Percentiles rank a stretch among this genome's conserved stretches.
Evolutionary conservation across 2,797 vertebrate species (phyloP).

Genomic region (Enteromius afrohamiltoni): DNA sequence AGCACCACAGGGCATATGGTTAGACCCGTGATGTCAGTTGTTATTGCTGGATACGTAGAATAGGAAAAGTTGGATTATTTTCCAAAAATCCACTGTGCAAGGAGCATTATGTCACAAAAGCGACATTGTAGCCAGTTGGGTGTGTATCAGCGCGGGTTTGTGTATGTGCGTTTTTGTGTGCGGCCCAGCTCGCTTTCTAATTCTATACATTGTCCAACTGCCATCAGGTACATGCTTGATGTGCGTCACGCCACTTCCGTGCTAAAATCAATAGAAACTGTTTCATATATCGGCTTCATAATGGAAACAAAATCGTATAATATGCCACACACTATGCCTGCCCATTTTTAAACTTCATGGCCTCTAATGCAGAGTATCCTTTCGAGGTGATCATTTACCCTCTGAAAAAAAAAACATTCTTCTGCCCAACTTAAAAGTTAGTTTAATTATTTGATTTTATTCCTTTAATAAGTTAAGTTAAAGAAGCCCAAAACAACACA

Average conservation of each 20-base stretch:
- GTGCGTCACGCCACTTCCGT: conserved; percentile 66
- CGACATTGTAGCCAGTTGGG: conserved; percentile 76
- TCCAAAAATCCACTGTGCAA: conserved; percentile 74
- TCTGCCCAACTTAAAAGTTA: background rate
- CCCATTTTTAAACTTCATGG: conserved; percentile 1
- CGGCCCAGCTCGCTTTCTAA: conserved; percentile 44
- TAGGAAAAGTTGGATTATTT: conserved; percentile 80
- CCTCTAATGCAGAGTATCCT: background rate
- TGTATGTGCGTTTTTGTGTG: conserved; percentile 43
- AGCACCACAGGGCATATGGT: conserved; percentile 76
- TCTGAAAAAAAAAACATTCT: background rate
- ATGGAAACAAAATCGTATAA: conserved; percentile 49
- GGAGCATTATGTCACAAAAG: conserved; percentile 83
- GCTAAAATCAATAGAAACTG: conserved; percentile 71
- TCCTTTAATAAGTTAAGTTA: background rate
- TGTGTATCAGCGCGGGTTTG: conserved; percentile 63
- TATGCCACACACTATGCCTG: conserved; percentile 6
- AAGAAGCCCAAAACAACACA: background rate
- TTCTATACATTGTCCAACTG: conserved; percentile 70
- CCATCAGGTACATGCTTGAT: conserved; percentile 68
- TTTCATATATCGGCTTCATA: conserved; percentile 58
- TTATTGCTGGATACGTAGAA: conserved; percentile 81
- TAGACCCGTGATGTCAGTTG: conserved; percentile 80
- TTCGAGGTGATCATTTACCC: background rate
- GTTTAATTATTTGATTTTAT: background rate